A percentile compares a stretch with the other conserved stretches of the same genome.
phyloP scores from a whole-genome alignment of 2,797 vertebrate genomes.

The Mastacembelus armatus region DNA sequence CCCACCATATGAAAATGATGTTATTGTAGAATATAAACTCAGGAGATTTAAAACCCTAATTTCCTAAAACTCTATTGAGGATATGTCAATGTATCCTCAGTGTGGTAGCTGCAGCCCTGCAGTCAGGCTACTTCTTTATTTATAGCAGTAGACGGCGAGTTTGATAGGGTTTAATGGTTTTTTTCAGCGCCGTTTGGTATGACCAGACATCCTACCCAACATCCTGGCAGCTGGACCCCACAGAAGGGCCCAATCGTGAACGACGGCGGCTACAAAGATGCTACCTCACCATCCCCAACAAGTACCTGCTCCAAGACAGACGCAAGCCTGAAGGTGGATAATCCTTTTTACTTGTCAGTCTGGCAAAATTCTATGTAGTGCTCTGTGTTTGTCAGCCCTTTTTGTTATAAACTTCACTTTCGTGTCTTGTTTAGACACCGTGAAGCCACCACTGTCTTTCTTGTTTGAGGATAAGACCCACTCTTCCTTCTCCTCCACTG shows the following conservation, averaged over 20 bases:
- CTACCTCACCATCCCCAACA: slow-evolving; percentile 98
- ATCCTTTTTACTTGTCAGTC: background rate
- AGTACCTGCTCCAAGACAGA: slow-evolving; percentile 95
- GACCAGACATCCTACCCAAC: slow-evolving; percentile 93
- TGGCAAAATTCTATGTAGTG: background rate
- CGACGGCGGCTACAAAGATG: slow-evolving; percentile 95
- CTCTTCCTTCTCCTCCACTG: slow-evolving; percentile 97
- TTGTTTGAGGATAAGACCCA: slow-evolving; percentile 98
- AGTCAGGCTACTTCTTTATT: background rate
- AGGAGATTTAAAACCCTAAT: background rate
- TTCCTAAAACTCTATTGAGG: background rate
- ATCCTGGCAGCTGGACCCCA: slow-evolving; percentile 98
- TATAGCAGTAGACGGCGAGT: background rate
- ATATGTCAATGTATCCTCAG: background rate
- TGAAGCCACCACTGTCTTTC: slow-evolving; percentile 91
- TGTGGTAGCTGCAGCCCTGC: background rate
- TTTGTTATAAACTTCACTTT: slow-evolving; percentile 24
- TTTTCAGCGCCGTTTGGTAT: slow-evolving; percentile 93
- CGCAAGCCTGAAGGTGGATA: slow-evolving; percentile 91
- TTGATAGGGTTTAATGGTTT: slow-evolving; percentile 1
- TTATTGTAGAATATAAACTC: background rate
- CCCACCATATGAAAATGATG: background rate
- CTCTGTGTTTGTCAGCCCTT: background rate
- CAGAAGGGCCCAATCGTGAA: slow-evolving; percentile 96
- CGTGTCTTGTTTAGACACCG: slow-evolving; percentile 80